Conservation (phyloP, 2,888 invertebrate species). For the Plemyria rubiginata region DNA sequence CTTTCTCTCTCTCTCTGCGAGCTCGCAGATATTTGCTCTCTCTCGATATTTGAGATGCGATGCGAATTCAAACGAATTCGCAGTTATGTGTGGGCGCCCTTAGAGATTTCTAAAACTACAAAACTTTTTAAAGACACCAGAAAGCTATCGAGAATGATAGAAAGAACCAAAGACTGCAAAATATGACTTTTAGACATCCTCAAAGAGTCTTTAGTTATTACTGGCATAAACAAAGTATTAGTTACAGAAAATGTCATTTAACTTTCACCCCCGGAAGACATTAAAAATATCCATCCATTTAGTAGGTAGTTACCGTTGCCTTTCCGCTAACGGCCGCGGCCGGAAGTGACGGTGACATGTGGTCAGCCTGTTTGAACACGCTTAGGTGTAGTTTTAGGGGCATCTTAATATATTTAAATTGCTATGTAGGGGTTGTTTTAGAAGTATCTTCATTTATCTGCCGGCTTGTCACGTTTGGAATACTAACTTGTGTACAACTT, state of each 20-base stretch:
- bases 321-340: slow-evolving; percentile 22
- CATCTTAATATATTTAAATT: slow-evolving; percentile 31
- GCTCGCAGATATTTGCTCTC: too few species aligned
- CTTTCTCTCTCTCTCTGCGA: too few species aligned
- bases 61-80: too few species aligned
- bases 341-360: slow-evolving; percentile 27
- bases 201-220: neutral
- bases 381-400: slow-evolving; percentile 17
- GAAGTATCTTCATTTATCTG: slow-evolving; percentile 26
- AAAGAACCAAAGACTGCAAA: too few species aligned
- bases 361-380: slow-evolving; percentile 23
- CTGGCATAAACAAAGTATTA: too few species aligned
- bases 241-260: neutral
- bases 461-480: neutral
- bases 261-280: slow-evolving; percentile 3
- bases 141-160: too few species aligned
- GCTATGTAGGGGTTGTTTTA: slow-evolving; percentile 14
- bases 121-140: too few species aligned
- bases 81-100: too few species aligned
- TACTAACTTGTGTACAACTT: neutral
- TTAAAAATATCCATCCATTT: slow-evolving; percentile 35
- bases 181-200: too few species aligned
- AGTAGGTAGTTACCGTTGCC: slow-evolving; percentile 32
- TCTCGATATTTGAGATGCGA: too few species aligned
- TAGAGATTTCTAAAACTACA: too few species aligned